Base-by-base conservation (phyloP, 2,113 vertebrate species). In the Antechinus stuartii region DNA sequence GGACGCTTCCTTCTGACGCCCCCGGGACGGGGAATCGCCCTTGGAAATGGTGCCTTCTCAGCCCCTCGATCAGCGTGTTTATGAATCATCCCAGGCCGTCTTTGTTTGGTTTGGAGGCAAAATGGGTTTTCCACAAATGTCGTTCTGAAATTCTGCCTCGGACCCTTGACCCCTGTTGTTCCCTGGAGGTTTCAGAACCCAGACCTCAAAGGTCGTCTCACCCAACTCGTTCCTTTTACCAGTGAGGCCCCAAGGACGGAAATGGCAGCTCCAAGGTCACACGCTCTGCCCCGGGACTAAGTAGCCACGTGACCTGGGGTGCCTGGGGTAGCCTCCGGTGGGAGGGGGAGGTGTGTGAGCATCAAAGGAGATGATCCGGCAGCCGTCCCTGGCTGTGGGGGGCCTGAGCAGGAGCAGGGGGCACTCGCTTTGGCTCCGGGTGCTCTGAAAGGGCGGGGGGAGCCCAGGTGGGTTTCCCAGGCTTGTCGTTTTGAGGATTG, bases 391-490 rank as follows among this genome's bases (percentile, higher is more conserved):
- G 42, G 42, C 42, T 42, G 42, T 42, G 42, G 42, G 42, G 42
- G 42, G 42, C 42, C 42, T 42, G 42, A 42, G 42, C 42, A 42
- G 57, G 57, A 68, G 30, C 1, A 35, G 11, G 10, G 30, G 57
- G 9, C 10, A 12, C 3, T 35, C 25, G 11, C 27, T 61, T 61
- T 30, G 57, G 57, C 27, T 68, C 61, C 61, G 1, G 61, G 61
- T 35, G 61, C 16, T 68, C 30, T 4, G 61, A 68, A 5, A 16
- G 57, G 30, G 61, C 30, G 49, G 92, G 61, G 54, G 90, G 35
- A 35, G 91, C 93, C 47, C 95, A 50, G 97, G 42, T 54, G 35
- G 61, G 54, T 46, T 89, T 27, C 90, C 84, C 94, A 93, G 53
- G 53, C 56, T 1, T 95, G 89, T 90, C 9, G 68, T 42, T 95